Percentiles rank a stretch among this genome's conserved stretches.
These are phyloP conservation scores for Pyrgilauda ruficollis DNA, from an alignment of 2,113 vertebrate species.

Conservation along the genomic window DNA sequence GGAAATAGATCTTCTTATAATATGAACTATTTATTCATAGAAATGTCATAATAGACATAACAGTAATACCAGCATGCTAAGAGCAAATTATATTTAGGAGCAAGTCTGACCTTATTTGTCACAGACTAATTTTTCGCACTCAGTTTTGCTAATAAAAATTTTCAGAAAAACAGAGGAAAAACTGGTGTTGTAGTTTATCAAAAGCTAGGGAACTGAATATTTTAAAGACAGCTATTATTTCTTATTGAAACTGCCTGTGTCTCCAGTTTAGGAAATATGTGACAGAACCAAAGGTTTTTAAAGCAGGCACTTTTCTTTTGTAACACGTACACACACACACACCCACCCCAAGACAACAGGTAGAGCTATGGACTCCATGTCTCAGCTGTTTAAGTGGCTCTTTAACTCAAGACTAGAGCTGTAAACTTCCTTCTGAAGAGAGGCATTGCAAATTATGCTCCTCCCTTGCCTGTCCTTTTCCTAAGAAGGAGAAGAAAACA, in stretches of 20 bases:
- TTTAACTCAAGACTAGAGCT: background rate
- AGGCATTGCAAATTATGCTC: background rate
- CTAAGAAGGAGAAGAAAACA: background rate
- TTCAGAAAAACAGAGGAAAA: background rate
- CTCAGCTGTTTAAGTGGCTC: background rate
- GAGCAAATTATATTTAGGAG: background rate
- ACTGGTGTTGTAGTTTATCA: background rate
- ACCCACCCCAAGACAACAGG: background rate
- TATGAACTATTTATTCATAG: background rate
- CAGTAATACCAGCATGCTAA: background rate
- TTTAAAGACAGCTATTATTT: background rate
- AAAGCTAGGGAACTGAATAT: background rate
- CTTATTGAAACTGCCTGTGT: background rate
- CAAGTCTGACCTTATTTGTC: background rate
- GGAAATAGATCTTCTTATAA: background rate
- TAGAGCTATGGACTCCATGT: background rate
- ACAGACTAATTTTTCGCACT: background rate
- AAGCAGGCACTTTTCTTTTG: background rate
- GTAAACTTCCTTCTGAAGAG: background rate
- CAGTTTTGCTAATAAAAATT: background rate
- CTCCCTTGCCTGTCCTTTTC: background rate
- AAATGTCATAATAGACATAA: background rate
- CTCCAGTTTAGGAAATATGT: background rate
- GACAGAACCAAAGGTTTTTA: background rate
- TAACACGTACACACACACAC: background rate